phyloP scores from a whole-genome alignment of 2,888 invertebrate species.

The Sesamia inferens region DNA sequence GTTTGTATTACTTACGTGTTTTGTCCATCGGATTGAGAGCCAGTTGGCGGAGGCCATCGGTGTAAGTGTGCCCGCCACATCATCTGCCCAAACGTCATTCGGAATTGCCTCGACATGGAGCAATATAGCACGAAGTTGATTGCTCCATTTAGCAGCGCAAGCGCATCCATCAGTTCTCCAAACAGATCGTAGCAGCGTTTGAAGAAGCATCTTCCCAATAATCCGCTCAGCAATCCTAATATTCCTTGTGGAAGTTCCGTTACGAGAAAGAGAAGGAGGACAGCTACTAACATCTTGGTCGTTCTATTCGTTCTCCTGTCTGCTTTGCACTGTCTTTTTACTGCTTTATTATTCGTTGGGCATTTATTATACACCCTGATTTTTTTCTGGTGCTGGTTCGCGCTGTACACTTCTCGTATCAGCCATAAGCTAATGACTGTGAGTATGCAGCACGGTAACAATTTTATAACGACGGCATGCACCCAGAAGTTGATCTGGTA shows the following conservation, averaged over 20 bases:
- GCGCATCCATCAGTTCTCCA: conserved; percentile 96
- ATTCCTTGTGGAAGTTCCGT: conserved; percentile 97
- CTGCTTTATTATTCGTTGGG: conserved; percentile 80
- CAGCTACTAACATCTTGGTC: conserved; percentile 96
- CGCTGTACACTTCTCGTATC: conserved; percentile 93
- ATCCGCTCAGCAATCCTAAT: conserved; percentile 85
- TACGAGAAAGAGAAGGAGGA: conserved; percentile 95
- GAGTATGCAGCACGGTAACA: conserved; percentile 94
- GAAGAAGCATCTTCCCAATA: conserved; percentile 93
- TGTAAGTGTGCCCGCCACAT: conserved; percentile 86
- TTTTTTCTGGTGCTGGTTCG: conserved; percentile 92
- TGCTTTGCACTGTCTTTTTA: conserved; percentile 83
- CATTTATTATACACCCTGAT: conserved; percentile 87
- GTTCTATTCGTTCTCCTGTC: conserved; percentile 93
- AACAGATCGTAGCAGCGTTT: conserved; percentile 94
- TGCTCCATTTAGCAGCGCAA: conserved; percentile 97
- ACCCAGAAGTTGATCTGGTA: conserved; percentile 95
- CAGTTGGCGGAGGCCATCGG: conserved; percentile 85
- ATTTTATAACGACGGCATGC: conserved; percentile 94
- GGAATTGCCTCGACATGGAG: conserved; percentile 98
- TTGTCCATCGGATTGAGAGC: conserved; percentile 91
- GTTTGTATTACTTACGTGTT: conserved; percentile 88
- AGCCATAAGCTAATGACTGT: conserved; percentile 93
- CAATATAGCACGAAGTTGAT: conserved; percentile 98
- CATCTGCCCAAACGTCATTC: conserved; percentile 89